These are phyloP conservation scores for Hipposideros armiger DNA, from an alignment of 2,113 vertebrate species.

Conservation along the genomic window DNA sequence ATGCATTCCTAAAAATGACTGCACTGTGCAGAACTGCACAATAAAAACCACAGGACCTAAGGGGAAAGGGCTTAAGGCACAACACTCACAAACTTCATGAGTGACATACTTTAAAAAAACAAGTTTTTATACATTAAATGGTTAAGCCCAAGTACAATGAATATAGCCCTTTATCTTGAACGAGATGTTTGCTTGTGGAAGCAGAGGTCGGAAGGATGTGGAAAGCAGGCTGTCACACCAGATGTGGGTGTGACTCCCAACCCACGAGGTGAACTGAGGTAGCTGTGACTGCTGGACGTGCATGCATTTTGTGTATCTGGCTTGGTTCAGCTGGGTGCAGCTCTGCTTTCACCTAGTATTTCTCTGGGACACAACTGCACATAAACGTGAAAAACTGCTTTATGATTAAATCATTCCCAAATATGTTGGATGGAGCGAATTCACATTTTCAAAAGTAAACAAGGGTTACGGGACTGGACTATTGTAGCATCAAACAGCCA, in stretches of 20 bases:
- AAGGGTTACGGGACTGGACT: neutral
- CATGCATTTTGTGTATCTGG: neutral
- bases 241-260: neutral
- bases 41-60: neutral
- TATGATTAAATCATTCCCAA: neutral
- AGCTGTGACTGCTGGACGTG: neutral
- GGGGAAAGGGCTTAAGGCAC: neutral
- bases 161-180: neutral
- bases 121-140: neutral
- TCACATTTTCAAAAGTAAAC: neutral
- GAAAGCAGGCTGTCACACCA: neutral
- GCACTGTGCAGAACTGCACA: neutral
- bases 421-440: neutral
- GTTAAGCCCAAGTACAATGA: neutral
- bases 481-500: neutral
- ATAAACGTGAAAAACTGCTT: neutral
- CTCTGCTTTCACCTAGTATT: neutral
- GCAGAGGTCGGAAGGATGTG: neutral
- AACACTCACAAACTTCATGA: neutral
- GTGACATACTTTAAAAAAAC: neutral
- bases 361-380: neutral
- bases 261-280: neutral
- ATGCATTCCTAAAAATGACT: rapidly evolving
- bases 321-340: neutral
- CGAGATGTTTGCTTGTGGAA: neutral